A percentile compares a stretch with the other conserved stretches of the same genome.
phyloP scores from a whole-genome alignment of 2,113 vertebrate species.

The Cinclus mexicanus region DNA sequence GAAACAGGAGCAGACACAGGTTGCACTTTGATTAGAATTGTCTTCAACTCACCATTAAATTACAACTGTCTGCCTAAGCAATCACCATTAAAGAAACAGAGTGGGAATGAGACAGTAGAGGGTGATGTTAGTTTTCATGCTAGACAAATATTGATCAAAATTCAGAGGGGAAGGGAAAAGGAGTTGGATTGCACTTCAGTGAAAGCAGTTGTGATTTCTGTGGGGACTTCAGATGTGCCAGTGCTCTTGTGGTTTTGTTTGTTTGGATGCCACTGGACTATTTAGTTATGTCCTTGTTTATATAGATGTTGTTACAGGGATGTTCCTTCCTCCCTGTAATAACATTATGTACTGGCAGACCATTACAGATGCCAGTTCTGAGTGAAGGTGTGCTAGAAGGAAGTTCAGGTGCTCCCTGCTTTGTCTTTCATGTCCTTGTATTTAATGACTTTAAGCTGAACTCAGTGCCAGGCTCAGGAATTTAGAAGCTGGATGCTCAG shows the following conservation, averaged over 20 bases:
- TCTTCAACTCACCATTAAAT: background rate
- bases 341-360: background rate
- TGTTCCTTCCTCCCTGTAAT: background rate
- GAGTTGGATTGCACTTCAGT: background rate
- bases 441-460: background rate
- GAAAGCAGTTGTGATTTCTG: background rate
- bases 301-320: background rate
- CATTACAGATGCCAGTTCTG: background rate
- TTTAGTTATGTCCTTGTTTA: background rate
- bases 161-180: background rate
- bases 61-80: background rate
- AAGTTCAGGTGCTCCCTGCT: background rate
- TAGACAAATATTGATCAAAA: background rate
- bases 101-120: background rate
- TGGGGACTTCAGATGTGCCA: background rate
- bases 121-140: background rate
- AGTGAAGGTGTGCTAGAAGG: background rate
- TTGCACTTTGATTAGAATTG: background rate
- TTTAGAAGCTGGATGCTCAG: background rate
- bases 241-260: background rate
- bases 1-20: slow-evolving; percentile 1
- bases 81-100: background rate
- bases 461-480: background rate
- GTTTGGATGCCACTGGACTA: background rate
- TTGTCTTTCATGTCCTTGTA: background rate